These are phyloP conservation scores for Fratercula arctica DNA, from an alignment of 2,797 vertebrate species.

Conservation along the genomic window DNA sequence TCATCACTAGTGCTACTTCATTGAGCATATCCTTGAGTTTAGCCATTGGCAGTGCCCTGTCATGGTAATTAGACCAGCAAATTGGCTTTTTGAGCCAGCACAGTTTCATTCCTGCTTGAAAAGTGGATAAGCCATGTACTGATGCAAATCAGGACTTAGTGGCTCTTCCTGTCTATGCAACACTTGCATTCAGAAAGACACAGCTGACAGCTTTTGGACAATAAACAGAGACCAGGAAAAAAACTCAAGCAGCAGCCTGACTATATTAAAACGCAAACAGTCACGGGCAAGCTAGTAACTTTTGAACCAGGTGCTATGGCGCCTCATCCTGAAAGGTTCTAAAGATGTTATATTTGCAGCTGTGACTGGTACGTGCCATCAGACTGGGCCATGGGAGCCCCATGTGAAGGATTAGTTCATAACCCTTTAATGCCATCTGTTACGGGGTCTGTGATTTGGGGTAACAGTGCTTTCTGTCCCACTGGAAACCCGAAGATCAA, in stretches of 20 bases:
- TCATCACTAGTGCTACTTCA: conserved; percentile 5
- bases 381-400: neutral
- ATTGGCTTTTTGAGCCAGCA: conserved; percentile 51
- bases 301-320: neutral
- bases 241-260: neutral
- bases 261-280: neutral
- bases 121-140: conserved; percentile 43
- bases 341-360: neutral
- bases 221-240: neutral
- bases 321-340: neutral
- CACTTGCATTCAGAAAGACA: conserved; percentile 35
- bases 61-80: conserved; percentile 48
- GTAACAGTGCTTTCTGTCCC: neutral
- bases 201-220: conserved; percentile 30
- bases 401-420: neutral
- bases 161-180: conserved; percentile 31
- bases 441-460: neutral
- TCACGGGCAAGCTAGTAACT: neutral
- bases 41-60: neutral
- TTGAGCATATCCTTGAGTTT: neutral
- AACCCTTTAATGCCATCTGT: neutral
- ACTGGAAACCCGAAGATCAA: neutral
- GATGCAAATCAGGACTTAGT: conserved; percentile 39
- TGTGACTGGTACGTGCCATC: neutral
- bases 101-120: conserved; percentile 24